Base-by-base conservation (phyloP, 2,113 vertebrate species). In the Odocoileus virginianus region DNA sequence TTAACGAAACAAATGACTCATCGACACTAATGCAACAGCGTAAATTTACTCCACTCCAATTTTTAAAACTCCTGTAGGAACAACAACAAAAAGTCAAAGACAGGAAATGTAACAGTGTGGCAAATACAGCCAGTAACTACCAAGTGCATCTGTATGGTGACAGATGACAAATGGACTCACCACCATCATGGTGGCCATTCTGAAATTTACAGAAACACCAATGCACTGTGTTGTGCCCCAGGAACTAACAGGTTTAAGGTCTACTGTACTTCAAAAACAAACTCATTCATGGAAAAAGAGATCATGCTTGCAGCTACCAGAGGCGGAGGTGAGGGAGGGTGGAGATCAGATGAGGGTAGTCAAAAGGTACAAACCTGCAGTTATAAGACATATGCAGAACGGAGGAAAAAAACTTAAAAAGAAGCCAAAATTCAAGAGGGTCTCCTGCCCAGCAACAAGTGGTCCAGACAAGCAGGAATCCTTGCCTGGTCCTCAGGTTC, bases 81-180 rank as follows among this genome's bases (percentile, higher is more conserved):
- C 45, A 45, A 16, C 9, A 14, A 78, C 7, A 47, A 30, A 4
- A 36, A 45, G 43, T 27, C 81, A 36, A 7, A 52, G 33, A 3
- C 21, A 8, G 50, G 33, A 5, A 55, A 36, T 25, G 21, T 25
- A 36, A 5, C 45, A 27, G 50, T 0, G 7, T 25, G 50, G 33
- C 6, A 3, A 36, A 55, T 1, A 15, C 0, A 55, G 52, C 23
- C 81, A 36, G 0, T 3, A 12, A 3, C 9, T 2, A 12, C 14
- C 15, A 0, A 11, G 15, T 2, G 19, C 6, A 0, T 7, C 14
- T 33, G 19, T 2, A 5, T 5, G 79, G 33, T 23, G 33, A 36
- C 33, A 25, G 21, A 55, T 1, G 33, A 54, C 33, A 83, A 14
- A 12, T 0, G 23, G 79, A 23, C 50, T 13, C 7, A 7, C 6